Conservation (phyloP, 2,113 vertebrate genomes). For the Mus spicilegus region DNA sequence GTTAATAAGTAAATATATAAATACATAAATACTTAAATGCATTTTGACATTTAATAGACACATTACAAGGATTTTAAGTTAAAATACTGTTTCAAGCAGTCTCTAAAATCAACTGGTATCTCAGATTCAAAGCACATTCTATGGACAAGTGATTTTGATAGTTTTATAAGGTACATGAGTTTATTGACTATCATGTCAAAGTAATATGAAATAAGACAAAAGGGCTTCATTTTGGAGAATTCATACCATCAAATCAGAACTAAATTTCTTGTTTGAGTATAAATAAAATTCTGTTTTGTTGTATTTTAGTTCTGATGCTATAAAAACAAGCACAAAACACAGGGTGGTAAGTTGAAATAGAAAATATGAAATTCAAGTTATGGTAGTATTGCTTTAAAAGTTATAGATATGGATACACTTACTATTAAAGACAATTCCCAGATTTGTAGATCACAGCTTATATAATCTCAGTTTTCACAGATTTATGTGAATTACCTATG, state of each 20-base stretch:
- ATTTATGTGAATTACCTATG: not conserved
- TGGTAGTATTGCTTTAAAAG: not conserved
- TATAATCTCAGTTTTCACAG: not conserved
- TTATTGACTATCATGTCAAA: not conserved
- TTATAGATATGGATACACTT: not conserved
- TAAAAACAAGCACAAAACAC: not conserved
- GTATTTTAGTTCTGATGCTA: not conserved
- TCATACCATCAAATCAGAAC: conserved; percentile 30
- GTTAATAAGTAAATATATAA: not conserved
- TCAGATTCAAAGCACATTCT: not conserved
- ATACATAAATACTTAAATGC: no score
- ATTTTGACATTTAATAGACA: not conserved
- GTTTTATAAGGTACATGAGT: not conserved
- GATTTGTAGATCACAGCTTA: not conserved
- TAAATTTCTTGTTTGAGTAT: not conserved
- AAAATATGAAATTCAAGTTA: not conserved
- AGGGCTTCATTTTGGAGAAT: conserved; percentile 39
- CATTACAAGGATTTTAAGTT: not conserved
- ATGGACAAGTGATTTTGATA: not conserved
- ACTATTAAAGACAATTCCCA: not conserved
- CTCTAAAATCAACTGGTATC: not conserved
- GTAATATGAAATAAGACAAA: not conserved
- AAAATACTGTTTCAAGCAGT: not conserved
- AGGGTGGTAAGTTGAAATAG: not conserved
- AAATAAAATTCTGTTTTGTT: not conserved